These are phyloP conservation scores for Streblospio benedicti DNA, from an alignment of 1,140 invertebrate species.

Conservation along the genomic window DNA sequence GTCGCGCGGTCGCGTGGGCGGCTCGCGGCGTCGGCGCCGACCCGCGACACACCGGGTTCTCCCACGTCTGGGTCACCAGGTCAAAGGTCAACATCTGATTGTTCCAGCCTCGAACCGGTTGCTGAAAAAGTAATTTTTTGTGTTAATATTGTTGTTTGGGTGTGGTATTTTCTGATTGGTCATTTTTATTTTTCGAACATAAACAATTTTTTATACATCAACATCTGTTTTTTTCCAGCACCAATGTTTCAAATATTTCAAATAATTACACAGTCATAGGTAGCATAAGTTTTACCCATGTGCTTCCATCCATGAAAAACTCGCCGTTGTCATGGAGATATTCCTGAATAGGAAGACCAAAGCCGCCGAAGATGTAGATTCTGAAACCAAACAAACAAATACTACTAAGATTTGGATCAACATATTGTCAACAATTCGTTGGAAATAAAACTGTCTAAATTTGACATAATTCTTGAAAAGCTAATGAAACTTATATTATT, in stretches of 20 bases:
- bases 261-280: neutral
- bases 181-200: too few species aligned
- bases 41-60: conserved; percentile 28
- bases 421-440: neutral
- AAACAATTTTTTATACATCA: neutral
- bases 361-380: conserved; percentile 44
- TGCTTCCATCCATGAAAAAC: conserved; percentile 15
- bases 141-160: too few species aligned
- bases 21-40: conserved; percentile 36
- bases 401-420: neutral
- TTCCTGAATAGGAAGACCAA: conserved; percentile 27
- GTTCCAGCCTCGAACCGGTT: conserved; percentile 32
- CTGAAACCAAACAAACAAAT: conserved; percentile 21
- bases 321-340: conserved; percentile 11
- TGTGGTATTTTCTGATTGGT: too few species aligned
- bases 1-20: conserved; percentile 36
- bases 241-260: neutral
- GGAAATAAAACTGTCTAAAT: neutral
- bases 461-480: neutral
- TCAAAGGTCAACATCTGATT: conserved; percentile 38
- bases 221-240: too few species aligned
- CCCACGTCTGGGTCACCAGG: conserved; percentile 28
- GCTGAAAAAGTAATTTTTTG: too few species aligned
- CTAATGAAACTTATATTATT: neutral
- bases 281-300: neutral